phyloP scores from a whole-genome alignment of 2,797 vertebrate genomes.

The Babyrousa celebensis region DNA sequence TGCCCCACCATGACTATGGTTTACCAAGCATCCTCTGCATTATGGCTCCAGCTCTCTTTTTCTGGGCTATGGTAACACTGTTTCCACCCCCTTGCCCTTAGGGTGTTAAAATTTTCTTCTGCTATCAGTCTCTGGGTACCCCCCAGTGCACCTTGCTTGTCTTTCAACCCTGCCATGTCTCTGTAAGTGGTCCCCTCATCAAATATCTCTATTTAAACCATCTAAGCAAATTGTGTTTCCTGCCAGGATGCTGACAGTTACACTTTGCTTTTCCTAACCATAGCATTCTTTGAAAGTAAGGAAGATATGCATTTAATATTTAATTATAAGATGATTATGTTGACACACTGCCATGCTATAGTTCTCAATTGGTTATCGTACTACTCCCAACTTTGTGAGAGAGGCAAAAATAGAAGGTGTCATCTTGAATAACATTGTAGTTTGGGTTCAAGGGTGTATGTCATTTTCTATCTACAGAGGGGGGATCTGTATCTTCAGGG shows the following conservation, averaged over 20 bases:
- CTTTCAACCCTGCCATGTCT: background rate
- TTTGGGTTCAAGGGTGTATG: background rate
- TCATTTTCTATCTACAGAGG: background rate
- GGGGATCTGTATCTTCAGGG: background rate
- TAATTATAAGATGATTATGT: background rate
- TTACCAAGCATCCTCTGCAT: background rate
- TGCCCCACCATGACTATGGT: too few relatives aligned
- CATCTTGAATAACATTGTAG: background rate
- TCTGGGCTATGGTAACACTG: background rate
- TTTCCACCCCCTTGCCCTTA: background rate
- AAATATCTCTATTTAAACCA: background rate
- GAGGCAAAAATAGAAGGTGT: background rate
- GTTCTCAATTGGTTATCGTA: background rate
- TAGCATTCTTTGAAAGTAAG: conserved; percentile 14
- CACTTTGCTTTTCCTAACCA: background rate
- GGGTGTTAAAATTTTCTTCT: background rate
- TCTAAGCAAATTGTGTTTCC: background rate
- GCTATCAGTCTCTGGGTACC: background rate
- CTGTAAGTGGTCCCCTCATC: background rate
- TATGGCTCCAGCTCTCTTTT: background rate
- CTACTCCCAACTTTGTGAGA: conserved; percentile 33
- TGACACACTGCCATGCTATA: background rate
- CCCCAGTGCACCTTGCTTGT: background rate
- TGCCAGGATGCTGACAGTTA: background rate
- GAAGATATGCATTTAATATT: background rate